Base-by-base conservation (phyloP, 2,888 invertebrate genomes). In the Phaonia tiefii region DNA sequence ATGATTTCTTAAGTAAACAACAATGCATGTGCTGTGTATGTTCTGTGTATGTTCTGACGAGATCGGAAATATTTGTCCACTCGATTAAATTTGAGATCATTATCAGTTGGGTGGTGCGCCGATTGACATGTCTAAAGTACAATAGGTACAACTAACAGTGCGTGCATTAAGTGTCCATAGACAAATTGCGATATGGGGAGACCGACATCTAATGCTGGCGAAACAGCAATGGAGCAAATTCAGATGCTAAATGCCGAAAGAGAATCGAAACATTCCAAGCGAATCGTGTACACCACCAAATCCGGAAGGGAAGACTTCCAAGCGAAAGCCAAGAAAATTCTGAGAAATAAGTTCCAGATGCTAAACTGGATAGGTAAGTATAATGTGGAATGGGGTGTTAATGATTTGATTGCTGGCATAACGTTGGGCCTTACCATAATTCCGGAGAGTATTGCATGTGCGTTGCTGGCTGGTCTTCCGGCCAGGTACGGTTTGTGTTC, bases 361-460 rank as follows among this genome's bases (percentile, higher is more conserved):
- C 82, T 86, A 4, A 87, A 86, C 22, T 90, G 90, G 90, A 88
- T 90, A n/a, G 85, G 86, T 11, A 82, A 84, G 1, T 90, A 73
- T 74, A 87, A 89, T 25, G 77, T 87, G 60, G 87, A 88, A 67
- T 90, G 87, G 86, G 94, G 95, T 10, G 91, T 95, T 83, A 95
- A 95, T 11, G 98, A 98, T 91, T 87, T 95, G 60, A 95, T 98
- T 84, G 96, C 97, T 8, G 98, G 98, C 63, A 89, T 97, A 71
- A 97, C 98, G 5, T 93, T 98, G 7, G 98, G 97, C 0, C 92
- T 98, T 51, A 98, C 97, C 15, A 95, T 98, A 89, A 96, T 98
- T 85, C 98, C 98, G 7, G 98, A 98, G 91, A 96, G 97, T 86
- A 95, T 98, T 86, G 98, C 98, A n/a, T 98, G 98, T 89, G 97